These are phyloP conservation scores for Spheniscus humboldti DNA, from an alignment of 2,797 vertebrate genomes.

Conservation along the genomic window DNA sequence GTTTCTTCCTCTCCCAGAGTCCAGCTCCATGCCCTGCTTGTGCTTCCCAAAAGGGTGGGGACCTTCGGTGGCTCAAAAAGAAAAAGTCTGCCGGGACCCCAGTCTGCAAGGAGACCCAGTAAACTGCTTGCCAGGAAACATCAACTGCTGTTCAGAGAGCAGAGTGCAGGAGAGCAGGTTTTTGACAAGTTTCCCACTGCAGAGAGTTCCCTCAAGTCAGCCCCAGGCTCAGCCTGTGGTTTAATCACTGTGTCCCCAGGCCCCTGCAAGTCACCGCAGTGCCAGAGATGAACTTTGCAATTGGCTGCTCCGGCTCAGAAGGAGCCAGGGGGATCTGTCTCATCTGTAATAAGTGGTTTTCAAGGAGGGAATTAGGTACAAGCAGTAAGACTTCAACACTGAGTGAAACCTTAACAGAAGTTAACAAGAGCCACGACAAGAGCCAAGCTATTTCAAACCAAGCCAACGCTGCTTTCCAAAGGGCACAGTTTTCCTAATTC, in stretches of 20 bases:
- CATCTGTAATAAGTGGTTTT: neutral
- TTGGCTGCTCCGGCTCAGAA: neutral
- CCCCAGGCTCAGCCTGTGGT: neutral
- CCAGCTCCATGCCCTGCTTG: neutral
- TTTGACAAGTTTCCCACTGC: neutral
- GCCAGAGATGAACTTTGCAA: neutral
- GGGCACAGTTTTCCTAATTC: neutral
- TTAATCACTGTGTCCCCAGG: neutral
- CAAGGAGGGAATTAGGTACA: neutral
- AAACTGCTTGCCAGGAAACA: neutral
- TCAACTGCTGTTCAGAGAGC: neutral
- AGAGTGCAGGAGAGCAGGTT: neutral
- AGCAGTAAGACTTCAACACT: neutral
- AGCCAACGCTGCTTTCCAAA: neutral
- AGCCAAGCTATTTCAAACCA: neutral
- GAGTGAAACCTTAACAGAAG: neutral
- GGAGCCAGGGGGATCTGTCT: neutral
- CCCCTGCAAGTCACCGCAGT: neutral
- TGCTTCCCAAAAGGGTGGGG: neutral
- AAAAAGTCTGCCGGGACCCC: neutral
- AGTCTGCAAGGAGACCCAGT: too few relatives aligned
- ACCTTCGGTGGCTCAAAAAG: neutral
- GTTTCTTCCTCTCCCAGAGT: neutral
- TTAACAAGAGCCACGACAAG: neutral
- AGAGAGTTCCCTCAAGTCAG: neutral